Percentiles rank a stretch among this genome's conserved stretches.
Conservation (phyloP, 2,797 vertebrate species). For the Fistularia tabacaria region DNA sequence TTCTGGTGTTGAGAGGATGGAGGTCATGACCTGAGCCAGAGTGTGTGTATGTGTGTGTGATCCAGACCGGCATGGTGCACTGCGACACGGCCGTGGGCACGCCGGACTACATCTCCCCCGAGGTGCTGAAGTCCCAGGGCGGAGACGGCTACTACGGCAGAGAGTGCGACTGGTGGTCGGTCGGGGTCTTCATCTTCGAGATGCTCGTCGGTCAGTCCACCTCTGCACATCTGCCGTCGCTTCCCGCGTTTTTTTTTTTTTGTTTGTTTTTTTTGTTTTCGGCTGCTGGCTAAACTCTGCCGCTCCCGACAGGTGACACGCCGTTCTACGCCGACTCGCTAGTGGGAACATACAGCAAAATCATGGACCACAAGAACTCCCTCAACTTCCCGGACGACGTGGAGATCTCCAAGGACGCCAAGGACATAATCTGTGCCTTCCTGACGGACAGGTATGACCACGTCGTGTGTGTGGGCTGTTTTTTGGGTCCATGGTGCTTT, state of each 20-base stretch:
- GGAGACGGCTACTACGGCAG: slow-evolving; percentile 95
- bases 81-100: slow-evolving; percentile 97
- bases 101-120: slow-evolving; percentile 97
- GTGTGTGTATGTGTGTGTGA: slow-evolving; percentile 16
- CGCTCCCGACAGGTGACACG: slow-evolving; percentile 83
- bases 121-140: slow-evolving; percentile 95
- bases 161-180: slow-evolving; percentile 99
- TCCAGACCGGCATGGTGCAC: slow-evolving; percentile 96
- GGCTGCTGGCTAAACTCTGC: not conserved
- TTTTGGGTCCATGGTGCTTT: not conserved
- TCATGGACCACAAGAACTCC: slow-evolving; percentile 99
- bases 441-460: slow-evolving; percentile 88
- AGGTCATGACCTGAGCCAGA: too few species aligned
- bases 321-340: slow-evolving; percentile 98
- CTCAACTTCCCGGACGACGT: slow-evolving; percentile 95
- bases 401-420: slow-evolving; percentile 96
- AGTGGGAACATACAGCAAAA: slow-evolving; percentile 98
- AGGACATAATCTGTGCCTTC: slow-evolving; percentile 97
- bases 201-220: slow-evolving; percentile 93
- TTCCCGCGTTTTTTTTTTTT: too few species aligned
- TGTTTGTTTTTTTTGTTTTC: not conserved
- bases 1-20: too few species aligned
- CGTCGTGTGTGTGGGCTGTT: not conserved
- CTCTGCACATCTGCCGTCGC: too few species aligned
- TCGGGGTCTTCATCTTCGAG: slow-evolving; percentile 98